These are phyloP conservation scores for Lucilia sericata DNA, from an alignment of 1,140 invertebrate genomes.

Conservation along the genomic window DNA sequence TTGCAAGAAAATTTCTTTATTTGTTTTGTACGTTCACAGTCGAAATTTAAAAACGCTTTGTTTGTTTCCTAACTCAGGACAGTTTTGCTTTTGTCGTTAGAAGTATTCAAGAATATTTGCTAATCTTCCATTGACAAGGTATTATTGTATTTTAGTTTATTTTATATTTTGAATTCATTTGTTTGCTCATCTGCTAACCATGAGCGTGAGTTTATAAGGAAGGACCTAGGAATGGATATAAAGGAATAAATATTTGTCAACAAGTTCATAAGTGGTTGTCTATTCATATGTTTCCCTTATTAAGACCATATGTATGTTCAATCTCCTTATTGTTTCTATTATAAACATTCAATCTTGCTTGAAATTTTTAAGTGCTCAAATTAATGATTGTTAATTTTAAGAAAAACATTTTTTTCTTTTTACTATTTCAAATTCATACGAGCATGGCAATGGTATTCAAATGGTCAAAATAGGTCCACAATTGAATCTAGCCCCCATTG, in stretches of 20 bases:
- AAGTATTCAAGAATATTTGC: background rate
- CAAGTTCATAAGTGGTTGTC: slow-evolving; percentile 3
- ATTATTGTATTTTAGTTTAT: background rate
- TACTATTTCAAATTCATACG: too few relatives aligned
- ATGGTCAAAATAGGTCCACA: too few relatives aligned
- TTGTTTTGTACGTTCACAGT: background rate
- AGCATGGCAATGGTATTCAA: too few relatives aligned
- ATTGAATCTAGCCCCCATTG: too few relatives aligned
- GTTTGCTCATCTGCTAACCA: too few relatives aligned
- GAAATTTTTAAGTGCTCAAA: background rate
- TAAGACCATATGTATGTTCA: background rate
- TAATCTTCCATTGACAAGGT: background rate
- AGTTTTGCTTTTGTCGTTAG: background rate
- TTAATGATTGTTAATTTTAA: too few relatives aligned
- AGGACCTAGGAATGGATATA: background rate
- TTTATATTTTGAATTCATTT: background rate
- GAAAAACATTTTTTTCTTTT: too few relatives aligned
- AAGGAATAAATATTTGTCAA: background rate
- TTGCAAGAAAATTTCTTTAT: background rate
- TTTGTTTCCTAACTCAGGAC: background rate
- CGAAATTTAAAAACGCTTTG: background rate
- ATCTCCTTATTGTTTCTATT: background rate
- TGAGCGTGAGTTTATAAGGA: background rate
- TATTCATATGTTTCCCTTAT: background rate
- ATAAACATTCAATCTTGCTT: background rate